Conservation (phyloP, 2,888 invertebrate genomes). For the Megalurothrips usitatus region DNA sequence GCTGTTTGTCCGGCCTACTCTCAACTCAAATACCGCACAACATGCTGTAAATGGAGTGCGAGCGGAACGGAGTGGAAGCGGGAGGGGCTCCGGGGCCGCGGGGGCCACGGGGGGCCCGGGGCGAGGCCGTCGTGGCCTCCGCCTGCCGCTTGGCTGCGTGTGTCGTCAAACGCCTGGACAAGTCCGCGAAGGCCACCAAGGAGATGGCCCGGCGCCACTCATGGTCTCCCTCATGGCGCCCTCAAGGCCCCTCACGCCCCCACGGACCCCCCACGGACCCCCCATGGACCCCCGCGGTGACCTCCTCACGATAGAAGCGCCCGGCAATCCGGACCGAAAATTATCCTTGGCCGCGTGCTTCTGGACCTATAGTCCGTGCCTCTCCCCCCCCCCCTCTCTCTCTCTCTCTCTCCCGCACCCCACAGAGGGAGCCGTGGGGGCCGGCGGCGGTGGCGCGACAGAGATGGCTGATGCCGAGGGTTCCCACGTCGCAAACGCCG, state of each 20-base stretch:
- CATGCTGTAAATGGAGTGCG: slow-evolving; percentile 23
- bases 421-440: no score
- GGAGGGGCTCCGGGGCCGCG: not conserved
- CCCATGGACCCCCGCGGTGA: not conserved
- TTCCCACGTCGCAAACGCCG: not conserved
- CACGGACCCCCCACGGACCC: not conserved
- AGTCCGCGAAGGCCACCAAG: not conserved
- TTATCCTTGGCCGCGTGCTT: no score
- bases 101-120: not conserved
- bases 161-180: not conserved
- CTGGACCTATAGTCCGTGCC: no score
- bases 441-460: no score
- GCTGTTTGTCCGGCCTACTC: slow-evolving; percentile 17
- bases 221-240: no score
- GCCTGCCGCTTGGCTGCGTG: not conserved
- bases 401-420: no score
- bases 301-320: not conserved
- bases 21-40: slow-evolving; percentile 16
- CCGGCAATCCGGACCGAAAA: not conserved
- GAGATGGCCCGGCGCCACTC: no score
- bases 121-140: slow-evolving; percentile 4
- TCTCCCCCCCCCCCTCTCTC: no score
- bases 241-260: not conserved
- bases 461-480: no score
- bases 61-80: not conserved